phyloP scores from a whole-genome alignment of 2,797 vertebrate species.

The Trichosurus vulpecula region DNA sequence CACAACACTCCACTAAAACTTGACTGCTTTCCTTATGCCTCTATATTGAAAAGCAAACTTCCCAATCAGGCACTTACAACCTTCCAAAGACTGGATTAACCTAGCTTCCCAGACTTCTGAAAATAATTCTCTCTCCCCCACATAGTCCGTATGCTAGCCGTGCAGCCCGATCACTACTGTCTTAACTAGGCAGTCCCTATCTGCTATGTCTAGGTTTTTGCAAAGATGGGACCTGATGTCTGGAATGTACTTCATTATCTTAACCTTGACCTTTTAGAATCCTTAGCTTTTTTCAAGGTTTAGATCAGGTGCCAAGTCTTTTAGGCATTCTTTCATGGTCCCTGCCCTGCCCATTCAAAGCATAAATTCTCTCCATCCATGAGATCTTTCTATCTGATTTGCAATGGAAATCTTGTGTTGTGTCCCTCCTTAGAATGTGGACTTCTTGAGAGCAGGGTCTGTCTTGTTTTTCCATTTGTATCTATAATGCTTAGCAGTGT shows the following conservation, averaged over 20 bases:
- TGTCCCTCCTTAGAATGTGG: not conserved
- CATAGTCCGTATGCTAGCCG: not conserved
- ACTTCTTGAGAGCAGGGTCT: not conserved
- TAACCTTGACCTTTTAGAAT: not conserved
- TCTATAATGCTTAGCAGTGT: not conserved
- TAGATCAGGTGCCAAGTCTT: not conserved
- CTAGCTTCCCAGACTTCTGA: not conserved
- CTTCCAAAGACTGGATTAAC: not conserved
- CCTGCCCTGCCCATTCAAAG: not conserved
- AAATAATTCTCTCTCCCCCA: not conserved
- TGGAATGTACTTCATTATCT: not conserved
- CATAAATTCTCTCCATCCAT: not conserved
- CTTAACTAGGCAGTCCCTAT: not conserved
- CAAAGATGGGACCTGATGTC: not conserved
- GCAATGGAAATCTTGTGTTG: not conserved
- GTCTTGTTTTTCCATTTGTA: not conserved
- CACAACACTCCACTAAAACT: not conserved
- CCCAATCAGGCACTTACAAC: not conserved
- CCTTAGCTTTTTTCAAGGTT: not conserved
- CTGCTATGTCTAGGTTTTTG: not conserved
- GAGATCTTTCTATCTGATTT: not conserved
- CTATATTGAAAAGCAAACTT: not conserved
- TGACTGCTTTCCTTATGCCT: not conserved
- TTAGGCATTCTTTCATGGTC: not conserved
- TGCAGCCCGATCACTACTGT: too few species aligned